Evolutionary conservation across 2,113 vertebrate species (phyloP), one percentile per base, ranked within the genome.

Genomic region (Ophthalmolycus amberensis): DNA sequence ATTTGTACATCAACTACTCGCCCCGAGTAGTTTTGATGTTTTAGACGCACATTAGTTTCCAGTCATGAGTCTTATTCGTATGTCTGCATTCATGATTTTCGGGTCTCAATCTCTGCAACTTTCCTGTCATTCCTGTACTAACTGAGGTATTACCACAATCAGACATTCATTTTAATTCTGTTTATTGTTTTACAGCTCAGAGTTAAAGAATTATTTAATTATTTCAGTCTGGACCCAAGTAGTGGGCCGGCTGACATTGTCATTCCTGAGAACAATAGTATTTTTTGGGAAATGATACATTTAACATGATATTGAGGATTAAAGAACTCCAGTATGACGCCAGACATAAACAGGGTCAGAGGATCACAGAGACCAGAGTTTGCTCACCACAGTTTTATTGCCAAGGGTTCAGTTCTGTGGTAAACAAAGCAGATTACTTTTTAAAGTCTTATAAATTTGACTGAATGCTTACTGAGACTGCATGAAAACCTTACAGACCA

Each of bases 401-500:
- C 78, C 25, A 86, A 70, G 2, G 75, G 25, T 25, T 25, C 1
- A 25, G 37, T 48, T 27, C 38, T 29, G 37, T n/a, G 16, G 25
- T 32, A 27, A 10, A 48, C 16, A 6, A 20, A 46, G 58, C 70
- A 5, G 5, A 11, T 18, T 66, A 71, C 34, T 65, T 6, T 14
- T 65, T 6, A 18, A 46, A 29, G n/a, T 70, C 34, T 14, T 56
- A 37, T 7, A 63, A 27, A 71, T 12, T 18, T 4, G 48, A 27
- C n/a, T 37, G 18, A 79, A 4, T 8, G 10, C 22, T 42, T 9
- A 48, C 18, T 44, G 25, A 59, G 5, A 56, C 52, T 18, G 9
- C 59, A 34, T 65, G 48, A 80, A 84, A 85, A 63, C 7, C 38
- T 69, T 34, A 15, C 11, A 37, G 59, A 62, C 60, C 38, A 44